Evolutionary conservation across 2,888 invertebrate genomes (phyloP), one percentile per base, ranked within the genome.

Genomic region (Copidosoma aretas): DNA sequence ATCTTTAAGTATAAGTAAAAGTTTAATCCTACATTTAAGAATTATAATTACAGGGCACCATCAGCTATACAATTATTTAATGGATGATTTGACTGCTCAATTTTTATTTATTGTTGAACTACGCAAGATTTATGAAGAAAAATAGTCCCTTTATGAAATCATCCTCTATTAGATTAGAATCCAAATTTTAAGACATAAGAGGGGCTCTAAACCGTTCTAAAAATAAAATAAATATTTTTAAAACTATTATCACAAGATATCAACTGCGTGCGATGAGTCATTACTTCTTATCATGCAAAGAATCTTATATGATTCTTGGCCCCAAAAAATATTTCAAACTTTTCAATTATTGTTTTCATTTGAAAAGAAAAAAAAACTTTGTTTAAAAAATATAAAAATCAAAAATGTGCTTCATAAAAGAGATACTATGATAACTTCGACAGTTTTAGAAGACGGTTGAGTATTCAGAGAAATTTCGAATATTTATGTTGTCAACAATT

Each of bases 91-190:
- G 14, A 63, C 17, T 43, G 3, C 46, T 1, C 56, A 56, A 19
- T 63, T n/a, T 56, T 32, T 56, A 63, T 49, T n/a, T 19, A 14
- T 14, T 56, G 8, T 17, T 63, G 25, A 56, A 63, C n/a, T 63
- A 63, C 25, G 1, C 10, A 1, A 4, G 25, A 56, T 19, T 56
- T 1, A 62, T 54, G 21, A 14, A 10, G 10, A 14, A 15, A 41
- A 53, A 41, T 46, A 54, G 62, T 41, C 62, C 43, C 15, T 15
- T 54, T 10, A 54, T 62, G 10, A 39, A 62, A 24, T 25, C 10
- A 2, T 62, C 24, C 1, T 17, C 54, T 54, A 62, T 62, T 24
- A n/a, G 62, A 17, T 54, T 53, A 8, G 54, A 62, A n/a, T 53
- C 62, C 4, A 41, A 54, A 1, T 43, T 54, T 54, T 54, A 22